Evolutionary conservation across 2,888 invertebrate species (phyloP), one percentile per base, ranked within the genome.

Genomic region (Acanthosepion esculentum): DNA sequence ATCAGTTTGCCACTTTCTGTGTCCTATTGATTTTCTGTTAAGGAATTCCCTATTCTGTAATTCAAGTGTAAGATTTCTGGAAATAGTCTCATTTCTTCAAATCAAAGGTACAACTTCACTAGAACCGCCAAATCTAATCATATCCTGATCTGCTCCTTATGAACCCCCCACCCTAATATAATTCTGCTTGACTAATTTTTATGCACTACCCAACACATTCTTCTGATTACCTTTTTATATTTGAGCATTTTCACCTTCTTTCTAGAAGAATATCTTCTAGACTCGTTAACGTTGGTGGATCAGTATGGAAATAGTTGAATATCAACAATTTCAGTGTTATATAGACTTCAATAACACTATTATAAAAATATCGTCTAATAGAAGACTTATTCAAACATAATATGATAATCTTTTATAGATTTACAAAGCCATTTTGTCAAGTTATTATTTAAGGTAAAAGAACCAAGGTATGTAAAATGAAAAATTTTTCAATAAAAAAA

Each of bases 11-110:
- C n/a, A 78, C n/a, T n/a, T 8, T 64, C 64, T 41, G 23, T 78
- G 78, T 15, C 23, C 12, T n/a, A n/a, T n/a, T 78, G n/a, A 78
- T n/a, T 78, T 78, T 78, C 78, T 78, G 33, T 78, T 78, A 33
- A 78, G n/a, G 78, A 78, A 78, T 78, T 78, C 78, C n/a, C 78
- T 78, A 78, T 78, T 78, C n/a, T 78, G n/a, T 78, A 78, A 78
- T 12, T 78, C n/a, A n/a, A n/a, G 78, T 33, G 33, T 78, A 78
- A 78, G 78, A 78, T 12, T 78, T 78, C n/a, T 78, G 7, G 33
- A 78, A 78, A 78, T 78, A 78, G 78, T 78, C 6, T 10, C 78
- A 2, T 12, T n/a, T 78, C 78, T 78, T n/a, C n/a, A 78, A n/a
- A 78, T 78, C 78, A 78, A 78, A 78, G n/a, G 33, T 78, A 78